Percentiles rank a stretch among this genome's conserved stretches.
These are phyloP conservation scores for Takifugu rubripes DNA, from an alignment of 2,797 vertebrate genomes.

Conservation along the genomic window DNA sequence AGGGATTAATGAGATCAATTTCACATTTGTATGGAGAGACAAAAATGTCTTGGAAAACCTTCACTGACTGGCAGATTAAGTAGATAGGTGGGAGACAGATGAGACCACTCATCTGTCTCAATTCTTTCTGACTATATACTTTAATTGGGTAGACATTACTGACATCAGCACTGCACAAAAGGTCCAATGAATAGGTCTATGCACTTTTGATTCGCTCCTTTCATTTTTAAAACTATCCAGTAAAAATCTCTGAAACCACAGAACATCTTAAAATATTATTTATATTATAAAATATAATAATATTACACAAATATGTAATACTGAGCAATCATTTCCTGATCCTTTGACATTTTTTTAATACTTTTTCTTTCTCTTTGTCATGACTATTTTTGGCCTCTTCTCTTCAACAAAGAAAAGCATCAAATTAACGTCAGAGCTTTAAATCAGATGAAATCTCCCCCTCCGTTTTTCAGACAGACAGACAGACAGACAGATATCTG, in stretches of 20 bases:
- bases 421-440: constrained; percentile 10
- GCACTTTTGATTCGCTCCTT: constrained; percentile 16
- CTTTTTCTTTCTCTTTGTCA: background rate
- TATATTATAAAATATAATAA: too few species aligned
- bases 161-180: background rate
- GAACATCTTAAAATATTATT: too few species aligned
- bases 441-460: constrained; percentile 6
- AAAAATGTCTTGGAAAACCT: background rate
- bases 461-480: constrained; percentile 4
- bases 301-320: constrained; percentile 4
- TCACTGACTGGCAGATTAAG: background rate
- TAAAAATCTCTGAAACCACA: constrained; percentile 15
- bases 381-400: background rate
- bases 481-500: constrained; percentile 2
- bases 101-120: background rate
- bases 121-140: background rate
- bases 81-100: background rate
- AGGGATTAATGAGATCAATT: constrained; percentile 7
- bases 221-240: constrained; percentile 18
- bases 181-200: constrained; percentile 33
- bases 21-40: constrained; percentile 1
- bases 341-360: too few species aligned
- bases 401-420: background rate
- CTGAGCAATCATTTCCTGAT: too few species aligned
- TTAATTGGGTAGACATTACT: background rate